Conservation (phyloP, 2,113 vertebrate genomes). For the Forbesichthys agassizii region DNA sequence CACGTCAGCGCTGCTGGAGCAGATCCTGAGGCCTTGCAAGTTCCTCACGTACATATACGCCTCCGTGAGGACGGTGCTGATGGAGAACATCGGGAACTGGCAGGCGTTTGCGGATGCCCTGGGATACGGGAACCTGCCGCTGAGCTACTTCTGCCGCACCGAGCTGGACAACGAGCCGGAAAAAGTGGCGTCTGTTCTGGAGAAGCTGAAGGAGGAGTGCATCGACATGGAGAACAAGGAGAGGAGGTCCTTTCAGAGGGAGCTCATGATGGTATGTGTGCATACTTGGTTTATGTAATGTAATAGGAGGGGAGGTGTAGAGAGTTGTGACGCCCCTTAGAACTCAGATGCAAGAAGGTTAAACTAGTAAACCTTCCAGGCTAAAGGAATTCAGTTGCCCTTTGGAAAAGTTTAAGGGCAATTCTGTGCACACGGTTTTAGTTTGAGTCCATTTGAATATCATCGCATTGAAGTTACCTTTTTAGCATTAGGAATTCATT, state of each 20-base stretch:
- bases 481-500: no score
- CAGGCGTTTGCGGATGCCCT: constrained; percentile 88
- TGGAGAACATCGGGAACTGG: constrained; percentile 97
- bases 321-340: no score
- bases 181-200: constrained; percentile 91
- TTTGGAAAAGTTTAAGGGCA: no score
- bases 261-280: constrained; percentile 86
- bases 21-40: constrained; percentile 94
- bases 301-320: no score
- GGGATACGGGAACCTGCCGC: constrained; percentile 84
- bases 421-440: no score
- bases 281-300: background rate
- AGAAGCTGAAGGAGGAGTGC: constrained; percentile 97
- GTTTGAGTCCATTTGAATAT: no score
- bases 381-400: no score
- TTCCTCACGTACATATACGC: constrained; percentile 98
- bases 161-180: constrained; percentile 92
- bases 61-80: constrained; percentile 90
- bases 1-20: constrained; percentile 87
- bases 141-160: constrained; percentile 88
- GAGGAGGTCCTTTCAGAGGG: constrained; percentile 96
- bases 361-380: no score
- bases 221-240: constrained; percentile 87
- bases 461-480: no score
- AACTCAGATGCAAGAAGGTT: no score